Base-by-base conservation (phyloP, 2,888 invertebrate species). In the Drosophila flavopinicola region DNA sequence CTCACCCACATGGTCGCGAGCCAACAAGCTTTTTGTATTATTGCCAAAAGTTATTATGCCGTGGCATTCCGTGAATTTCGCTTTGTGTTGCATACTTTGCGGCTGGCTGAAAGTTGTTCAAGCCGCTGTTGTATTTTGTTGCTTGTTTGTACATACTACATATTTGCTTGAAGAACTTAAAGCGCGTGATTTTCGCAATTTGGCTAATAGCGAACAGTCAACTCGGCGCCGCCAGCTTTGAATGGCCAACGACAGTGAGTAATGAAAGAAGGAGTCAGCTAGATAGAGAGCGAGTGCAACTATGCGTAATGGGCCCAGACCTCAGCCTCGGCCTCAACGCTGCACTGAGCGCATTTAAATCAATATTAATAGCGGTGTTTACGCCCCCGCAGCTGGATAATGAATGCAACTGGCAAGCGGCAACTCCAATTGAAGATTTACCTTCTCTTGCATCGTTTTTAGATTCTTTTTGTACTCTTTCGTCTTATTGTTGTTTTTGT, bases 31-130 rank as follows among this genome's bases (percentile, higher is more conserved):
- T 84, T 71, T 78, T 85, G 79, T 80, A 71, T 80, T 80, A 80
- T 80, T 80, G 79, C 79, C 78, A 80, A 85, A 80, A 85, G 82
- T 80, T 80, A 82, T 80, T 75, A 75, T 77, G 63, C 80, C 56
- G 53, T 58, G 69, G 73, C 61, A 66, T 76, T 76, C 69, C 61
- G 32, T 63, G 52, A 64, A 65, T 66, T 58, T 75, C 13, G 45
- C 61, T 63, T 72, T 57, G 63, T 67, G 77, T 58, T 71, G 82
- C 70, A 70, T 80, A 73, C 65, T 72, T 76, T 79, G 72, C 57
- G 76, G 76, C 59, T 68, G 79, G 38, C 30, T 61, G 70, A 51
- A 75, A 75, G 20, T 63, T 63, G 41, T 37, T 25, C 57, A 29
- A 68, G 45, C 17, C 13, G 41, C 20, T 41, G 23, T 32, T 29